Evolutionary conservation across 2,113 vertebrate genomes (phyloP).

Genomic region (Dipodomys spectabilis): DNA sequence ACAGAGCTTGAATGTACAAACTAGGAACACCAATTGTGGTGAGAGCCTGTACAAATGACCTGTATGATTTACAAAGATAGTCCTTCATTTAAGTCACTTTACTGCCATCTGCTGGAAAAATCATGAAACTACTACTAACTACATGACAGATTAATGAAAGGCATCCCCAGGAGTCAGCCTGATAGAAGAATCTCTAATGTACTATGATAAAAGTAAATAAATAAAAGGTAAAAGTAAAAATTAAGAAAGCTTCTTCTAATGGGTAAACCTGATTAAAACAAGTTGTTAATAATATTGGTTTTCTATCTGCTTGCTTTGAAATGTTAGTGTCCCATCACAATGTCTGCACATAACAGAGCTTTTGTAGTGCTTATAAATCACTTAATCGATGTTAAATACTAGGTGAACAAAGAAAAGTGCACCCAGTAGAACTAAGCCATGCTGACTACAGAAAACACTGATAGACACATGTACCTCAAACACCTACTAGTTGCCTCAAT

Average conservation of each 20-base stretch:
- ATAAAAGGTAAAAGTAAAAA: not conserved
- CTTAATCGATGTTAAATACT: not conserved
- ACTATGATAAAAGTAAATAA: not conserved
- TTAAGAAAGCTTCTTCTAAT: not conserved
- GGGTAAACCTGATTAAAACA: not conserved
- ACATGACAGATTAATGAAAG: not conserved
- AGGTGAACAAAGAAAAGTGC: constrained; percentile 3
- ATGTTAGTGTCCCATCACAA: not conserved
- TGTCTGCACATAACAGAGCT: not conserved
- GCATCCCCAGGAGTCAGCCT: not conserved
- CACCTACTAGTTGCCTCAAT: too few relatives aligned
- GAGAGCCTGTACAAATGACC: not conserved
- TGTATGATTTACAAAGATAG: not conserved
- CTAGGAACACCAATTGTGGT: not conserved
- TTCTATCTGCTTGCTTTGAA: not conserved
- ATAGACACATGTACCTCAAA: not conserved
- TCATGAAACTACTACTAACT: constrained; percentile 38
- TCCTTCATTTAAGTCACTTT: constrained; percentile 25
- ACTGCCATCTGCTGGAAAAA: constrained; percentile 70
- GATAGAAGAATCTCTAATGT: not conserved
- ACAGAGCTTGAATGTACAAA: not conserved
- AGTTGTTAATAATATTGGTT: not conserved
- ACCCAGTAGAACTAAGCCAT: not conserved
- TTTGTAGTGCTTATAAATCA: not conserved
- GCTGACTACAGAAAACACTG: not conserved